Percentiles rank a stretch among this genome's conserved stretches.
phyloP scores from a whole-genome alignment of 2,888 invertebrate genomes.

The Callosobruchus maculatus region DNA sequence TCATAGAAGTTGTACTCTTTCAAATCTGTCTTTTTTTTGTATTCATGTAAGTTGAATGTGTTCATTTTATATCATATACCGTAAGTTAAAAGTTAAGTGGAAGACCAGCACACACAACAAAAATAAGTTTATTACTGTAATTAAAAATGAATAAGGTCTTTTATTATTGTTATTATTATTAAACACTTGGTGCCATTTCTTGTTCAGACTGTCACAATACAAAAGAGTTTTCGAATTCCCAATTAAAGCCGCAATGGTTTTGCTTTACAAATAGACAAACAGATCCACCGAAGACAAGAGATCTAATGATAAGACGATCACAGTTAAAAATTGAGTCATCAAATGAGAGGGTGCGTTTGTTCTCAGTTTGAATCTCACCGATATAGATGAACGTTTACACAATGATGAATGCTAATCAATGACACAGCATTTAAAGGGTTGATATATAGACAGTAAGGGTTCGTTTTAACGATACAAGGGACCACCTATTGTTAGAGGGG shows the following conservation, averaged over 20 bases:
- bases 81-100: no score
- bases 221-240: not conserved
- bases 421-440: not conserved
- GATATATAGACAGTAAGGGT: not conserved
- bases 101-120: no score
- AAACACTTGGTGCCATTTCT: no score
- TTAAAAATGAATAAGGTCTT: no score
- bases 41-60: no score
- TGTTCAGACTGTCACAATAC: no score
- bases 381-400: not conserved
- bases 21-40: no score
- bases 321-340: not conserved
- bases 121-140: no score
- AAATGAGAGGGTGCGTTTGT: not conserved
- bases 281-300: not conserved
- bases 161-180: no score
- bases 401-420: not conserved
- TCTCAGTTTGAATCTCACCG: not conserved
- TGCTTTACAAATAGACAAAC: not conserved
- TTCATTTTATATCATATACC: no score
- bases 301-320: not conserved
- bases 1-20: no score
- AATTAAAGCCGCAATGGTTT: not conserved
- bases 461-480: not conserved
- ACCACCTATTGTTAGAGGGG: not conserved